These are phyloP conservation scores for Ectemnius cavifrons DNA, from an alignment of 2,888 invertebrate species.

Conservation along the genomic window DNA sequence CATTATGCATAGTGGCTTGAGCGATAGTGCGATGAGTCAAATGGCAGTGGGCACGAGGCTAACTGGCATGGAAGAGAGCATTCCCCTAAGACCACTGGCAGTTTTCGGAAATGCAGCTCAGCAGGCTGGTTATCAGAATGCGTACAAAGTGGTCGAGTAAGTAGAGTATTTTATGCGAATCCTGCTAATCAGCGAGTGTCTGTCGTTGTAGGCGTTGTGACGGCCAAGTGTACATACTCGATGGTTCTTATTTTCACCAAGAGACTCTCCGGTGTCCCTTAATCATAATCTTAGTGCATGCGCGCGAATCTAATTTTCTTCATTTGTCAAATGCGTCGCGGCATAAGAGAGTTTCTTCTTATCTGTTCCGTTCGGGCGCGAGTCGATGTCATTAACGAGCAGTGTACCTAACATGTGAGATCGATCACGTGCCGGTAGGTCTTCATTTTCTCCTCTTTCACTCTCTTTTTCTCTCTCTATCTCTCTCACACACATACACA, in stretches of 20 bases:
- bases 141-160: slow-evolving; percentile 87
- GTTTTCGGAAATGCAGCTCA: slow-evolving; percentile 79
- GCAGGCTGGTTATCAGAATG: slow-evolving; percentile 78
- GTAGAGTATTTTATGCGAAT: slow-evolving; percentile 71
- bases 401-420: no score
- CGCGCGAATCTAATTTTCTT: slow-evolving; percentile 22
- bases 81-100: slow-evolving; percentile 87
- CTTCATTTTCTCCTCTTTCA: background rate
- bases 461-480: no score
- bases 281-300: slow-evolving; percentile 51
- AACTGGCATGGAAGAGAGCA: slow-evolving; percentile 83
- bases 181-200: slow-evolving; percentile 12
- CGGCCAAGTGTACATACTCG: slow-evolving; percentile 24
- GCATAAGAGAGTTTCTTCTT: slow-evolving; percentile 14
- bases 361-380: background rate
- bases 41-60: slow-evolving; percentile 69
- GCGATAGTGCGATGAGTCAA: slow-evolving; percentile 73
- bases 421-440: no score
- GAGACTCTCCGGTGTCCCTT: slow-evolving; percentile 28
- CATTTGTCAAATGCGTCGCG: slow-evolving; percentile 30
- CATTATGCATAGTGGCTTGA: slow-evolving; percentile 66
- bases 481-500: no score
- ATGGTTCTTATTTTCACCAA: slow-evolving; percentile 26
- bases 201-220: slow-evolving; percentile 31
- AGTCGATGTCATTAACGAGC: no score